A percentile compares a stretch with the other conserved stretches of the same genome.
These are phyloP conservation scores for Misgurnus mizolepis DNA, from an alignment of 2,113 vertebrate species.

Conservation along the genomic window DNA sequence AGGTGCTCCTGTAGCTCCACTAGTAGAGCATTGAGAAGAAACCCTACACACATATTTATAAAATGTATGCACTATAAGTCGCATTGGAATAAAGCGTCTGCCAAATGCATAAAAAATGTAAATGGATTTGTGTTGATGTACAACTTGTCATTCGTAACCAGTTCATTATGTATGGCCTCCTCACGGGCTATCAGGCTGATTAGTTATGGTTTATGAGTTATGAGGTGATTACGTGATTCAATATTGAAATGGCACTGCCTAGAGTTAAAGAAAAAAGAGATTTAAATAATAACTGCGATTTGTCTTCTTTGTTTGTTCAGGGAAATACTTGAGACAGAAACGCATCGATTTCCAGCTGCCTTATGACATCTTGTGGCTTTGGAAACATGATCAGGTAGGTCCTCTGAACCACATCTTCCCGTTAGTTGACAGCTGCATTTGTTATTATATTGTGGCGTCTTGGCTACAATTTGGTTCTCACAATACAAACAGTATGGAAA, in stretches of 20 bases:
- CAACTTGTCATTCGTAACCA: slow-evolving; percentile 5
- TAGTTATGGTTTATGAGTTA: slow-evolving; percentile 27
- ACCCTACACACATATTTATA: too few species aligned
- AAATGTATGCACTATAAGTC: too few species aligned
- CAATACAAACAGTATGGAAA: background rate
- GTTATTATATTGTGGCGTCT: background rate
- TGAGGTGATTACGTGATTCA: slow-evolving; percentile 30
- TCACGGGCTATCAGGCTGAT: slow-evolving; percentile 10
- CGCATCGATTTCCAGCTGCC: slow-evolving; percentile 98
- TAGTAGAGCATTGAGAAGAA: background rate
- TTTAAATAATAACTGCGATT: slow-evolving; percentile 40
- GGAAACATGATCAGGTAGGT: slow-evolving; percentile 98
- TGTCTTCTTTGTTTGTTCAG: slow-evolving; percentile 65
- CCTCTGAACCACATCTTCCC: background rate
- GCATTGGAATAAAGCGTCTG: too few species aligned
- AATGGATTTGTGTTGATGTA: background rate
- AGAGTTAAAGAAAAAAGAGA: slow-evolving; percentile 14
- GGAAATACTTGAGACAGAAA: slow-evolving; percentile 97
- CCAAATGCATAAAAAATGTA: too few species aligned
- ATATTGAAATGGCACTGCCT: slow-evolving; percentile 15
- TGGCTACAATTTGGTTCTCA: background rate
- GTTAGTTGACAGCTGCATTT: background rate
- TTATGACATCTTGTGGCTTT: slow-evolving; percentile 98
- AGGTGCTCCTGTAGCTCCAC: background rate
- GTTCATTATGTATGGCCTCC: slow-evolving; percentile 14